Conservation (phyloP, 2,797 vertebrate genomes). For the Pantherophis vulpinus region DNA sequence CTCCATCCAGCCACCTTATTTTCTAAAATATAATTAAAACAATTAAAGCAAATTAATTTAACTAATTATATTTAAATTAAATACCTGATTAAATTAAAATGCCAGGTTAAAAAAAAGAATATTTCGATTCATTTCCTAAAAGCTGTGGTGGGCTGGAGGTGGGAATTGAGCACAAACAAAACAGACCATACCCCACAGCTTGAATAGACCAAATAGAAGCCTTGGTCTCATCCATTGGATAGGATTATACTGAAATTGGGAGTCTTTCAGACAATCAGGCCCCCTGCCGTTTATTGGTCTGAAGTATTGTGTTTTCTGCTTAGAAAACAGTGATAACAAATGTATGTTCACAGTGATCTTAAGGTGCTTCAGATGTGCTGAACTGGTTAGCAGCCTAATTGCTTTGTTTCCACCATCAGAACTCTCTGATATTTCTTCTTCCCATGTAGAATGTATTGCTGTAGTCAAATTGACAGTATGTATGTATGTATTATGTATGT, state of each 20-base stretch:
- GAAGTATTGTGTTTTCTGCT: background rate
- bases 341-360: background rate
- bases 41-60: background rate
- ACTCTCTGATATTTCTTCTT: background rate
- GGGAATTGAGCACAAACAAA: background rate
- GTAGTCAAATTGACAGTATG: background rate
- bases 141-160: background rate
- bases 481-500: too few relatives aligned
- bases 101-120: background rate
- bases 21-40: background rate
- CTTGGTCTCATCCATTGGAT: background rate
- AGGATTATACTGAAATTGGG: background rate
- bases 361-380: background rate
- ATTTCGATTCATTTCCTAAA: background rate
- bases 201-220: background rate
- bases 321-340: background rate
- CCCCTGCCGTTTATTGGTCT: background rate
- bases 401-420: background rate
- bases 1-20: too few relatives aligned
- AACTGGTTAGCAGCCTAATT: background rate
- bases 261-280: background rate
- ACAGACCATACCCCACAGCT: background rate
- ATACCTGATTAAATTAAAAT: background rate
- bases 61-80: background rate
- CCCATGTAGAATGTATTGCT: background rate